These are phyloP conservation scores for Poecilia velifera DNA, from an alignment of 2,797 vertebrate species.

Conservation along the genomic window DNA sequence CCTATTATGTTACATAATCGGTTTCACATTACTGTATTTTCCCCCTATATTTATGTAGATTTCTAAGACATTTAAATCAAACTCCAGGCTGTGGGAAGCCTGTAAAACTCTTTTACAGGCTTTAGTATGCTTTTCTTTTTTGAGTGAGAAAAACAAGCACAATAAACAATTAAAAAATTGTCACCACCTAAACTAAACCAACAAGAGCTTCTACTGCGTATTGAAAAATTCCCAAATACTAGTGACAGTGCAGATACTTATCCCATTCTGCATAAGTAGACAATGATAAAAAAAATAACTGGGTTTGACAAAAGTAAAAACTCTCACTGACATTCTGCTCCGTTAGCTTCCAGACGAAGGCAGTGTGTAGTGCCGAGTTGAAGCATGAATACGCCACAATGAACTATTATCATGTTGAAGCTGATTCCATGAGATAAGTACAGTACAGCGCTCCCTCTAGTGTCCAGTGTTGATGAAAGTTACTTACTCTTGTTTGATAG, in stretches of 20 bases:
- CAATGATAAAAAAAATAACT: not conserved
- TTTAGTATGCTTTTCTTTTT: not conserved
- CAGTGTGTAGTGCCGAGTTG: not conserved
- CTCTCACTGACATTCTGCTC: not conserved
- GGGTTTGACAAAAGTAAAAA: not conserved
- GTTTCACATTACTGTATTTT: not conserved
- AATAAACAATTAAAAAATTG: not conserved
- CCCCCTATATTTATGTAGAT: not conserved
- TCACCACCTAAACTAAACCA: not conserved
- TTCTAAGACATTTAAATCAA: not conserved
- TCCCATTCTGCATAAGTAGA: not conserved
- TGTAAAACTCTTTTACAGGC: not conserved
- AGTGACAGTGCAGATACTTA: not conserved
- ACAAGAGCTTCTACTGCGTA: not conserved
- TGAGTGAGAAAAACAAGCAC: not conserved
- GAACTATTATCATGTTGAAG: not conserved
- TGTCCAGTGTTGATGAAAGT: not conserved
- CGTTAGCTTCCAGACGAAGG: slow-evolving; percentile 15
- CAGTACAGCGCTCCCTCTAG: not conserved
- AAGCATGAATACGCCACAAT: not conserved
- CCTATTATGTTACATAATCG: too few species aligned
- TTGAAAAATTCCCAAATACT: not conserved
- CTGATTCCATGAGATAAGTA: not conserved
- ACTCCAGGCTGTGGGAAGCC: not conserved
- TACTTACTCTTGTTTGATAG: slow-evolving; percentile 79